A percentile compares a stretch with the other conserved stretches of the same genome.
These are phyloP conservation scores for Apis dorsata DNA, from an alignment of 1,140 invertebrate species.

Conservation along the genomic window DNA sequence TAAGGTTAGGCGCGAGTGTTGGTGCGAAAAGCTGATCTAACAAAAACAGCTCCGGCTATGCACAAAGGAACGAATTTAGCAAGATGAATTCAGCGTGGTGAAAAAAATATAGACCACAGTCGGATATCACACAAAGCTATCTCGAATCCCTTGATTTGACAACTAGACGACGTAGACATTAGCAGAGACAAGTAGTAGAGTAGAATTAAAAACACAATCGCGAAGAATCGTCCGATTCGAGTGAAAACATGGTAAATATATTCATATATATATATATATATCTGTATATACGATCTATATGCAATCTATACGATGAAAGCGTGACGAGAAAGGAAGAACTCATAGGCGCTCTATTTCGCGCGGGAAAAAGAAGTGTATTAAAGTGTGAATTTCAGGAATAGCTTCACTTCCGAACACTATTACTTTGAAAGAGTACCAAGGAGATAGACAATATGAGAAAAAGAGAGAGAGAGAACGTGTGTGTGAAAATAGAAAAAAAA, in stretches of 20 bases:
- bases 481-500: neutral
- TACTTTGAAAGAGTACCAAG: neutral
- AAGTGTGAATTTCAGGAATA: neutral
- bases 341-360: constrained; percentile 1
- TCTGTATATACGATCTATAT: neutral
- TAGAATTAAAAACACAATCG: neutral
- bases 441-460: neutral
- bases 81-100: neutral
- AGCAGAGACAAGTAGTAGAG: neutral
- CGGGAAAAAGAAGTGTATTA: neutral
- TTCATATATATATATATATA: neutral
- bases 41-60: neutral
- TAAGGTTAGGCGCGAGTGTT: too few species aligned
- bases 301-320: constrained; percentile 21
- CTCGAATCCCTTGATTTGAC: neutral
- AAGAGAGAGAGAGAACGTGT: neutral
- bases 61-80: neutral
- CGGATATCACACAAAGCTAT: neutral
- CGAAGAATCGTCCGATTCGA: too few species aligned
- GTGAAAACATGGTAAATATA: neutral
- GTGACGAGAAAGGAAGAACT: constrained; percentile 14
- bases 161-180: neutral
- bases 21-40: constrained; percentile 4
- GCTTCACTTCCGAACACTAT: neutral
- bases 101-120: neutral